Percentiles rank a stretch among this genome's conserved stretches.
phyloP scores from a whole-genome alignment of 2,888 invertebrate genomes.

The Drosophila quasianomalipes region DNA sequence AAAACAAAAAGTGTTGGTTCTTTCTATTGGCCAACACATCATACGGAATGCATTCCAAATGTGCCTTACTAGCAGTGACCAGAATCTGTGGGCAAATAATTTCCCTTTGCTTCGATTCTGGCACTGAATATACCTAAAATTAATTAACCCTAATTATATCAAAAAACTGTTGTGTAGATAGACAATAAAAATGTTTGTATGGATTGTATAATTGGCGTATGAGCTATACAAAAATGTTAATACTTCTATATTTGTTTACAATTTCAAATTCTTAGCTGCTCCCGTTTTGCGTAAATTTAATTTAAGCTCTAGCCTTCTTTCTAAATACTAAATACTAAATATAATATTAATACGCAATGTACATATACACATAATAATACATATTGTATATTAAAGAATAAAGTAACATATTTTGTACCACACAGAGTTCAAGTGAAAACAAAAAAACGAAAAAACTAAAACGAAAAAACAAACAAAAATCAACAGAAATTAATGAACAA shows the following conservation, averaged over 20 bases:
- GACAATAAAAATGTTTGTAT: slow-evolving; percentile 69
- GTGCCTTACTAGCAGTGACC: slow-evolving; percentile 75
- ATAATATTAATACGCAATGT: slow-evolving; percentile 45
- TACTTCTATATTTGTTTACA: slow-evolving; percentile 39
- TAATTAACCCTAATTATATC: slow-evolving; percentile 26
- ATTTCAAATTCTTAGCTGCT: slow-evolving; percentile 36
- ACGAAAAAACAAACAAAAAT: slow-evolving; percentile 23
- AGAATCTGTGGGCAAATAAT: slow-evolving; percentile 4
- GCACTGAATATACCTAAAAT: slow-evolving; percentile 10
- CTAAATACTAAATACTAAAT: slow-evolving; percentile 29
- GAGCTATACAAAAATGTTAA: slow-evolving; percentile 55
- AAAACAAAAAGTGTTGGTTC: slow-evolving; percentile 1
- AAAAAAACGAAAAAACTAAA: slow-evolving; percentile 1
- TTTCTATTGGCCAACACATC: background rate
- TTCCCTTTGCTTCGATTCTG: slow-evolving; percentile 17
- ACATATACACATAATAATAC: slow-evolving; percentile 37
- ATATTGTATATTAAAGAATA: slow-evolving; percentile 54
- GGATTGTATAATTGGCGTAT: slow-evolving; percentile 58
- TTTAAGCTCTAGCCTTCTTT: slow-evolving; percentile 20
- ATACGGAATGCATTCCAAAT: slow-evolving; percentile 81
- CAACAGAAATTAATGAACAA: slow-evolving; percentile 14
- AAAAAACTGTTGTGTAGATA: slow-evolving; percentile 76
- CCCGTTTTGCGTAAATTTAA: slow-evolving; percentile 18
- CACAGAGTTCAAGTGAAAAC: slow-evolving; percentile 24
- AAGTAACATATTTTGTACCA: slow-evolving; percentile 73